Percentiles rank a stretch among this genome's conserved stretches.
Conservation (phyloP, 1,140 invertebrate genomes). For the Drosophila nasuta region DNA sequence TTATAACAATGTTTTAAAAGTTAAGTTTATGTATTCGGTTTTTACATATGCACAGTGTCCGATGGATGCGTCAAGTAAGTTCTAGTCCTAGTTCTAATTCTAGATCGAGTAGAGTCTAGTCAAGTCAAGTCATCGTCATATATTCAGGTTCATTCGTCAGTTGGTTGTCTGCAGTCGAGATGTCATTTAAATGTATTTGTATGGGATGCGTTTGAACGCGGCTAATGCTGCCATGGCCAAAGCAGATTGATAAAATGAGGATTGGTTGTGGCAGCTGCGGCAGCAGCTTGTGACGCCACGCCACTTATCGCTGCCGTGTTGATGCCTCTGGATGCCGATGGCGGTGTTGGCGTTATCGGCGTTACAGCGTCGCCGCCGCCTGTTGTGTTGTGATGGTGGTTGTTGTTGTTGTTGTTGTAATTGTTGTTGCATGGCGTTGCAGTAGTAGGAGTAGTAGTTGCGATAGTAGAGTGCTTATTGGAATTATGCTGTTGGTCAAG, state of each 20-base stretch:
- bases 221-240: slow-evolving; percentile 82
- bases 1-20: slow-evolving; percentile 80
- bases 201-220: slow-evolving; percentile 48
- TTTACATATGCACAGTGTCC: slow-evolving; percentile 80
- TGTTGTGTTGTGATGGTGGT: slow-evolving; percentile 53
- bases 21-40: slow-evolving; percentile 59
- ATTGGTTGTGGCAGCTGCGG: slow-evolving; percentile 66
- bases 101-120: slow-evolving; percentile 17
- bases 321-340: slow-evolving; percentile 23
- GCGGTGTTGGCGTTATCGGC: slow-evolving; percentile 25
- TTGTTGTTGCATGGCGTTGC: slow-evolving; percentile 79
- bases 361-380: slow-evolving; percentile 5
- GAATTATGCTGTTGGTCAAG: slow-evolving; percentile 84
- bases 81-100: slow-evolving; percentile 15
- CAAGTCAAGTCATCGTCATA: slow-evolving; percentile 1
- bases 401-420: slow-evolving; percentile 80
- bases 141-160: slow-evolving; percentile 2
- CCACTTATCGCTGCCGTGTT: slow-evolving; percentile 36
- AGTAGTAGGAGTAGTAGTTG: slow-evolving; percentile 70
- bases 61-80: slow-evolving; percentile 2
- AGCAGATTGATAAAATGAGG: slow-evolving; percentile 83
- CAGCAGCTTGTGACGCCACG: slow-evolving; percentile 55
- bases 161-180: slow-evolving; percentile 18
- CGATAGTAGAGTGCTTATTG: slow-evolving; percentile 81
- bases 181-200: slow-evolving; percentile 13